phyloP scores from a whole-genome alignment of 2,113 vertebrate species.

The Astur gentilis region DNA sequence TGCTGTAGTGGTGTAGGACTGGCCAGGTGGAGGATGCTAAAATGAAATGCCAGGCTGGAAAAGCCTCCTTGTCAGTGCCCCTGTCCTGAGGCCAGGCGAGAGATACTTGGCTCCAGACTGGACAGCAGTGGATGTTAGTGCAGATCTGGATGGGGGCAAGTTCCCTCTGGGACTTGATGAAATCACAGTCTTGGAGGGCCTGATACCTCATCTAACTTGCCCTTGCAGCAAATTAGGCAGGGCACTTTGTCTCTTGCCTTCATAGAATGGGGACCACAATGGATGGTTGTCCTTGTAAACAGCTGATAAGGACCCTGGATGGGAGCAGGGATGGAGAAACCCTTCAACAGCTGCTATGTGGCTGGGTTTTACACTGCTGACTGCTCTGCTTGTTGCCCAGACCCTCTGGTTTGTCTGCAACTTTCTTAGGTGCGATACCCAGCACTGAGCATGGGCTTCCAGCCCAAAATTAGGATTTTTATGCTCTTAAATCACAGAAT shows the following conservation, averaged over 20 bases:
- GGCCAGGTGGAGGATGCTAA: background rate
- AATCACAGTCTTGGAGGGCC: background rate
- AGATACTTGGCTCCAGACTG: background rate
- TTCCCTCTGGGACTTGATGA: background rate
- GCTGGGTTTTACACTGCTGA: rapidly evolving
- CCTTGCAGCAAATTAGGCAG: background rate
- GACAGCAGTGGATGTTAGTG: background rate
- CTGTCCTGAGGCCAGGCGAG: background rate
- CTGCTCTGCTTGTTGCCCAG: background rate
- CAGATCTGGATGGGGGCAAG: background rate
- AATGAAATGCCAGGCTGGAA: background rate
- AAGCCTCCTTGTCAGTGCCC: background rate
- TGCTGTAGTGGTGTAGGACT: background rate
- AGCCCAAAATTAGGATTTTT: background rate
- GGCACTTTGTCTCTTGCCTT: background rate
- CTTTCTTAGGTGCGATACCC: background rate
- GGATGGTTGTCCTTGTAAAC: background rate
- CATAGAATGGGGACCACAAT: rapidly evolving
- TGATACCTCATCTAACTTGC: background rate
- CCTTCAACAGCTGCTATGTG: background rate
- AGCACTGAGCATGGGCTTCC: rapidly evolving
- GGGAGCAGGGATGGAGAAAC: background rate
- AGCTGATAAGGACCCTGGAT: background rate
- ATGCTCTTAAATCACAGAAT: background rate
- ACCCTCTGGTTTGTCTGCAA: background rate